These are phyloP conservation scores for Orius laevigatus DNA, from an alignment of 1,140 invertebrate species.

Conservation along the genomic window DNA sequence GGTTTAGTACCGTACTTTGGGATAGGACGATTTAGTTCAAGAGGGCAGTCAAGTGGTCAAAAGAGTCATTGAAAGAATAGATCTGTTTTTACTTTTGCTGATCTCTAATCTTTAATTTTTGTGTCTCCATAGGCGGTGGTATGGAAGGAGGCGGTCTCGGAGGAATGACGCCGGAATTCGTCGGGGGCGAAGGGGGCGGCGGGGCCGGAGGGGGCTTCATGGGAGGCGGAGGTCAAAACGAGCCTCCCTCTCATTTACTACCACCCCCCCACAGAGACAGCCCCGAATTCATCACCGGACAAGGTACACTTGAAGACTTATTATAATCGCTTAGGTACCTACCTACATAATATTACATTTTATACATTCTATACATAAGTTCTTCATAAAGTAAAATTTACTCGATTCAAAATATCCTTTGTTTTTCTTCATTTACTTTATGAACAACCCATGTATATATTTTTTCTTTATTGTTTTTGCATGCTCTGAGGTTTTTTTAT, in stretches of 20 bases:
- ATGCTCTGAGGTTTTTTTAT: no score
- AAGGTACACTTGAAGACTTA: constrained; percentile 16
- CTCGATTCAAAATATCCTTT: background rate
- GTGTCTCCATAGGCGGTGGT: constrained; percentile 34
- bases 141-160: constrained; percentile 30
- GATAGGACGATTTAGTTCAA: no score
- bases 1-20: no score
- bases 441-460: no score
- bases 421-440: no score
- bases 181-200: constrained; percentile 42
- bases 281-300: constrained; percentile 23
- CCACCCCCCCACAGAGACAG: constrained; percentile 21
- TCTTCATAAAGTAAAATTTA: background rate
- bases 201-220: constrained; percentile 39
- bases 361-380: background rate
- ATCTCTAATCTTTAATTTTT: background rate
- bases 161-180: constrained; percentile 10
- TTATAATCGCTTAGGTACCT: constrained; percentile 2
- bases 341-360: no score
- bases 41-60: no score
- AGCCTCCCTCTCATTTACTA: constrained; percentile 25
- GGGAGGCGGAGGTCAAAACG: constrained; percentile 28
- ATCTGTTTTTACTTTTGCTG: no score
- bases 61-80: no score
- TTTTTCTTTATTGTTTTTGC: no score